phyloP scores from a whole-genome alignment of 2,888 invertebrate genomes.

The Lamproptera curius region DNA sequence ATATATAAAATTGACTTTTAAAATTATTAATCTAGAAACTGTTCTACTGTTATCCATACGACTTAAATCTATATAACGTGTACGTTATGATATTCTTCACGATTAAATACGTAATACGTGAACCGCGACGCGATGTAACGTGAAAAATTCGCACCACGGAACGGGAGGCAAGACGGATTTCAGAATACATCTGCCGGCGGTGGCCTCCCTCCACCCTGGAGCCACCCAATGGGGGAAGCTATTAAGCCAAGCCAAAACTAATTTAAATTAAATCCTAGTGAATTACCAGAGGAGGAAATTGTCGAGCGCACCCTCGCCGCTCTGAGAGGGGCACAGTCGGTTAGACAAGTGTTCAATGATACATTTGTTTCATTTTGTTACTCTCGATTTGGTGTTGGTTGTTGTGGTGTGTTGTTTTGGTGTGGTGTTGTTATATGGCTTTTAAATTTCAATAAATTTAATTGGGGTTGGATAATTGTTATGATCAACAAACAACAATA shows the following conservation, averaged over 20 bases:
- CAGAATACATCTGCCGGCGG: constrained; percentile 57
- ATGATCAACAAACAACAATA: no score
- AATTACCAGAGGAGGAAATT: constrained; percentile 82
- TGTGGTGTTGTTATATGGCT: no score
- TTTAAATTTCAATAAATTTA: no score
- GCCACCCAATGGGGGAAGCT: constrained; percentile 81
- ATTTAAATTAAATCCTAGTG: constrained; percentile 87
- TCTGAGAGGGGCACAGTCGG: constrained; percentile 54
- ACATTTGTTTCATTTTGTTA: constrained; percentile 6
- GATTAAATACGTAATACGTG: no score
- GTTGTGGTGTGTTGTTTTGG: not conserved
- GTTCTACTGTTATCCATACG: no score
- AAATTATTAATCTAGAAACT: no score
- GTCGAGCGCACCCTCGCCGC: constrained; percentile 75
- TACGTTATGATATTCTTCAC: no score
- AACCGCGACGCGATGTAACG: no score
- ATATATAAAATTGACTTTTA: no score
- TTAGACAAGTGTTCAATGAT: constrained; percentile 27
- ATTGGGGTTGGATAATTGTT: no score
- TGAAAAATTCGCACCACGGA: constrained; percentile 8
- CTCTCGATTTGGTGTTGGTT: not conserved
- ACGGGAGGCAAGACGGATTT: constrained; percentile 31
- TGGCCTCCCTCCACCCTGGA: constrained; percentile 43
- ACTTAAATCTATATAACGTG: no score
- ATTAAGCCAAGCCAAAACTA: constrained; percentile 92